A percentile compares a stretch with the other conserved stretches of the same genome.
These are phyloP conservation scores for Drosophila lacertosa DNA, from an alignment of 1,140 invertebrate species.

Conservation along the genomic window DNA sequence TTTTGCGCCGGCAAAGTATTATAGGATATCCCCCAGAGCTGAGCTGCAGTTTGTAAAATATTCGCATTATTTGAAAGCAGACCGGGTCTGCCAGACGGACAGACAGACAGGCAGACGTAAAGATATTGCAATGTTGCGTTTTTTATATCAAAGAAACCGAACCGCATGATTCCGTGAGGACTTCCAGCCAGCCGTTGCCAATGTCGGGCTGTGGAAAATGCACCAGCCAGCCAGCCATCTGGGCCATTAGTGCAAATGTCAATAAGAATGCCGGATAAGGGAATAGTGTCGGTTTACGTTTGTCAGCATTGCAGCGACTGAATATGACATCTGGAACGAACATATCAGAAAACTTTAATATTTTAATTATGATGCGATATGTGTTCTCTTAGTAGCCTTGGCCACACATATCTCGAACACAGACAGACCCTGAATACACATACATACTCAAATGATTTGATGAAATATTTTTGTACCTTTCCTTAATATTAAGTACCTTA, in stretches of 20 bases:
- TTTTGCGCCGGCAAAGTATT: slow-evolving; percentile 30
- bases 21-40: slow-evolving; percentile 29
- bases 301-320: slow-evolving; percentile 3
- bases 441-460: slow-evolving; percentile 12
- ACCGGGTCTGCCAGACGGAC: neutral
- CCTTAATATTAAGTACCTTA: slow-evolving; percentile 54
- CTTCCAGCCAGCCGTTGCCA: neutral
- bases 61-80: slow-evolving; percentile 26
- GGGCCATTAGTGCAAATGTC: slow-evolving; percentile 57
- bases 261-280: slow-evolving; percentile 40
- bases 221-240: slow-evolving; percentile 24
- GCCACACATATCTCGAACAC: slow-evolving; percentile 23
- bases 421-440: slow-evolving; percentile 16
- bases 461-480: slow-evolving; percentile 51
- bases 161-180: slow-evolving; percentile 7
- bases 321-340: slow-evolving; percentile 23
- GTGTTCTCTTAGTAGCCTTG: neutral
- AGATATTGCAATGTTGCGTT: slow-evolving; percentile 42
- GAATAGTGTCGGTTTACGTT: slow-evolving; percentile 33
- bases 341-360: slow-evolving; percentile 62
- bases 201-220: neutral
- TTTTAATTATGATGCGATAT: slow-evolving; percentile 40
- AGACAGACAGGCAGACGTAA: slow-evolving; percentile 16
- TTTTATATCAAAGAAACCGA: slow-evolving; percentile 31
- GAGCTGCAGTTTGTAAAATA: slow-evolving; percentile 33